Conservation (phyloP, 2,888 invertebrate genomes). For the Limnephilus auricula region DNA sequence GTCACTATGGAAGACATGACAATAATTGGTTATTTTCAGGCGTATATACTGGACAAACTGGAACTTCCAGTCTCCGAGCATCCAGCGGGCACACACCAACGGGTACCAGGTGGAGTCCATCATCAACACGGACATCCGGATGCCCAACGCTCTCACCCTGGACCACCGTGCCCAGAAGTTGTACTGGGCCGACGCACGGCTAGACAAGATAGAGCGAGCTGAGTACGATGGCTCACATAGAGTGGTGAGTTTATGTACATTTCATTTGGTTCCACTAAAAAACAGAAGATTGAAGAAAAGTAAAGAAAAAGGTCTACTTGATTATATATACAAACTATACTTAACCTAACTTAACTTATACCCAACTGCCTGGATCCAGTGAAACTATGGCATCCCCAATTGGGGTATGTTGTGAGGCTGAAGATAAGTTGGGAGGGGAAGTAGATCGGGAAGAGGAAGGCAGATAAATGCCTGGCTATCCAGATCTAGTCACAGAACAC, state of each 20-base stretch:
- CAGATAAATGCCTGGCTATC: too few species aligned
- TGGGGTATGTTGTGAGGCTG: too few species aligned
- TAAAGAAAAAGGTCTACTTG: too few species aligned
- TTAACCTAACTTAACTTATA: too few species aligned
- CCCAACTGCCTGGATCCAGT: too few species aligned
- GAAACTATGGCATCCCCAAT: too few species aligned
- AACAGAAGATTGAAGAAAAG: too few species aligned
- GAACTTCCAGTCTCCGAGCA: slow-evolving; percentile 87
- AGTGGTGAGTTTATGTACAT: slow-evolving; percentile 73
- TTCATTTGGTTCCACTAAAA: neutral
- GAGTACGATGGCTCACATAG: slow-evolving; percentile 88
- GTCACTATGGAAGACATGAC: neutral
- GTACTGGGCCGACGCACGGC: slow-evolving; percentile 91
- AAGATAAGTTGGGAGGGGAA: too few species aligned
- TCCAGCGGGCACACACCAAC: slow-evolving; percentile 86
- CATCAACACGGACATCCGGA: slow-evolving; percentile 87
- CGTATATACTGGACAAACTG: slow-evolving; percentile 94
- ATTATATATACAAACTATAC: too few species aligned
- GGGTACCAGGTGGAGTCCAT: slow-evolving; percentile 84
- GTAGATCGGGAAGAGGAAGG: too few species aligned
- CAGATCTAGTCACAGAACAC: too few species aligned
- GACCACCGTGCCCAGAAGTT: slow-evolving; percentile 86
- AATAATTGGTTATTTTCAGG: slow-evolving; percentile 69
- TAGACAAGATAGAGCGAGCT: slow-evolving; percentile 90
- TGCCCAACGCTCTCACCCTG: slow-evolving; percentile 90